Base-by-base conservation (phyloP, 2,113 vertebrate genomes). In the Ciconia stormi region DNA sequence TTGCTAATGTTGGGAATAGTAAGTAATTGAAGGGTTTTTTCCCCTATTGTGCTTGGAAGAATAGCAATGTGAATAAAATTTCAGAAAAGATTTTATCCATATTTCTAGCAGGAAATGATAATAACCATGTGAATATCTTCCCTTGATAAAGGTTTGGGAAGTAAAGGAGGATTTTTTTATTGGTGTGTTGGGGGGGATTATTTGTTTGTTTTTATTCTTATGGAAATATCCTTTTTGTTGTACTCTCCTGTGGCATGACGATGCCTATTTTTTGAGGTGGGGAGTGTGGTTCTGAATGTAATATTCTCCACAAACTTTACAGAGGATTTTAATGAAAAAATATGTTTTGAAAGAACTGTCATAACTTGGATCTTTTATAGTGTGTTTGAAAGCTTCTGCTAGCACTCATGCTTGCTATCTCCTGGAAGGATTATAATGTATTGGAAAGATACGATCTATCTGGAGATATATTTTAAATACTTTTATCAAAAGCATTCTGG, bases 1-100 rank as follows among this genome's bases (percentile, higher is more conserved):
- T 94, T 92, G 15, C 34, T 93, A 92, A 96, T 93, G 70, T 86
- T 94, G 18, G 79, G 65, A 95, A 94, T 42, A 83, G 71, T 38
- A 87, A 67, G 65, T 89, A 95, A 94, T 53, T 92, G 59, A 95
- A 86, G 74, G 10, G 1, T 1, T 55, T 91, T 85, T 62, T 9
- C 6, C 8, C 16, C 17, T 65, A 44, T 95, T 95, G 44, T 96
- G 10, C 56, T 86, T 80, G 29, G 19, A 90, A 94, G 47, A 97
- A 94, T 76, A 92, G 2, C 18, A 83, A 44, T 17, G 18, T 65
- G 83, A 95, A 90, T 66, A 89, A 87, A 81, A 86, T 56, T 84
- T 81, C 72, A 86, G 10, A 88, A 87, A 81, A 81, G 0, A 83
- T 58, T 82, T 94, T 94, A 77, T 70, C 71, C 13, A 9, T 81